Evolutionary conservation across 2,888 invertebrate genomes (phyloP), one percentile per base, ranked within the genome.

Genomic region (Matsumyia berberina): DNA sequence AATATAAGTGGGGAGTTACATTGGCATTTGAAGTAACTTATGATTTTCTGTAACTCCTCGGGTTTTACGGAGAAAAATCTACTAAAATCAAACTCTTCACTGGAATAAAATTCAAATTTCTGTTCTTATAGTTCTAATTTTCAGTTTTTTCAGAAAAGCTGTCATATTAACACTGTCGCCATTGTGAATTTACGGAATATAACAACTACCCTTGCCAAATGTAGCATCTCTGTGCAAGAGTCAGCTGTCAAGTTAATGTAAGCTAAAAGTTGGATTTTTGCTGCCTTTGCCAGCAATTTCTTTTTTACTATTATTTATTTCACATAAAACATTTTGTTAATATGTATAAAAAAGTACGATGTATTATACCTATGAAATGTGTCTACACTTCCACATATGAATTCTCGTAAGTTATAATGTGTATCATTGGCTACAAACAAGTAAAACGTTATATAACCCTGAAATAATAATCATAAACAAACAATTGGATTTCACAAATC

Each of bases 341-440:
- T 74, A 87, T 87, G 87, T 55, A 86, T 8, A 86, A 64, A 58
- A 73, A 44, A 35, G 58, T 87, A 11, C 74, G 69, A 35, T 74
- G 24, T 29, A 6, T 80, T 42, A 33, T 76, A 39, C 76, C 79
- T 31, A 11, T 51, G 12, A 74, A 69, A 49, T 17, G 11, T 39
- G 39, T 82, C 8, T 39, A 24, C 37, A 74, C 62, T 24, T 39
- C 55, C 7, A 11, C 53, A 1, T 81, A 58, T 62, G 66, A 76
- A 53, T 67, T 78, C 53, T 81, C 83, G 87, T 87, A 87, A 87
- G 87, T 77, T 17, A 31, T 7, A 0, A 35, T 19, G 9, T 5
- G 8, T 46, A 6, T 24, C 9, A 0, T 31, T 53, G 4, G 17
- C 8, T 7, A n/a, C 24, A 33, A 31, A 12, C 15, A 7, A 19